A percentile compares a stretch with the other conserved stretches of the same genome.
These are phyloP conservation scores for Acanthiza pusilla DNA, from an alignment of 2,797 vertebrate genomes.

Conservation along the genomic window DNA sequence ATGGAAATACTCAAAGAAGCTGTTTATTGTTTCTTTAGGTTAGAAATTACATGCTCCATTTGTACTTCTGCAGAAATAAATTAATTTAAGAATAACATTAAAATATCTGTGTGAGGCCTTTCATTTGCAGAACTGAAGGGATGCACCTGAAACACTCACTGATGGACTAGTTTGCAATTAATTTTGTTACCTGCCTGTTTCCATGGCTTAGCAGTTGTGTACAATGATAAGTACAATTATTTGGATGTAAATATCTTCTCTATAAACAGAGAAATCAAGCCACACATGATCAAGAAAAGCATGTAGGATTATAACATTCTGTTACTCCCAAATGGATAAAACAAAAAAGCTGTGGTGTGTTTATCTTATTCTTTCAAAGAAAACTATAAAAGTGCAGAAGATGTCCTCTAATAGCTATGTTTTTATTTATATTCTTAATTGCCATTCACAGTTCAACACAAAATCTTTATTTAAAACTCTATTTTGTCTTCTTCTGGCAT, in stretches of 20 bases:
- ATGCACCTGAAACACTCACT: not conserved
- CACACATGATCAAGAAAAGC: not conserved
- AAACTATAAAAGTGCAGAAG: not conserved
- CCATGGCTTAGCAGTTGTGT: not conserved
- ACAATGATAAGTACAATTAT: not conserved
- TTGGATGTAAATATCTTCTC: not conserved
- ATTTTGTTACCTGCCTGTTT: not conserved
- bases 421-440: not conserved
- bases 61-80: not conserved
- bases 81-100: not conserved
- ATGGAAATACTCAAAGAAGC: not conserved
- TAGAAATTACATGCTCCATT: not conserved
- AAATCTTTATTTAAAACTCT: not conserved
- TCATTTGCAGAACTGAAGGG: not conserved
- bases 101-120: fast-evolving
- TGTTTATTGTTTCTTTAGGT: not conserved
- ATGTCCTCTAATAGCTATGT: not conserved
- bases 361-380: not conserved
- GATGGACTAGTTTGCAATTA: not conserved
- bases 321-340: not conserved
- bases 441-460: not conserved
- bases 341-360: not conserved
- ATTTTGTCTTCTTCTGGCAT: not conserved
- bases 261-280: not conserved
- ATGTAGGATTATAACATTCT: not conserved